These are phyloP conservation scores for Oenanthe melanoleuca DNA, from an alignment of 2,113 vertebrate species.

Conservation along the genomic window DNA sequence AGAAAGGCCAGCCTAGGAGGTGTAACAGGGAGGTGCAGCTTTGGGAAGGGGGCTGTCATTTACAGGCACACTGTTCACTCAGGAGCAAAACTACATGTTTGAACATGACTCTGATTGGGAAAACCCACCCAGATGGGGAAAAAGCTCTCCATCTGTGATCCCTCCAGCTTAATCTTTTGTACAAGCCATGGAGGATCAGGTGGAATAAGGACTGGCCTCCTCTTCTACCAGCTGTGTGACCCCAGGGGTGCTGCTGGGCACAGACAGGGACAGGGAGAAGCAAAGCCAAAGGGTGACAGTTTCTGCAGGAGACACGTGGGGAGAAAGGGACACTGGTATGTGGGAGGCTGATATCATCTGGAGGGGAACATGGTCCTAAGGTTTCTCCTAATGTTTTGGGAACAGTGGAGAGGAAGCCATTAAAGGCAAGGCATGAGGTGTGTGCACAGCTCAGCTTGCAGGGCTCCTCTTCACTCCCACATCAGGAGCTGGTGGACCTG, in stretches of 20 bases:
- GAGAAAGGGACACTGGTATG: not conserved
- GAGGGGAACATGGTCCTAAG: not conserved
- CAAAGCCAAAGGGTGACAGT: not conserved
- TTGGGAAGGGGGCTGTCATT: constrained; percentile 50
- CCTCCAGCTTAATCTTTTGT: not conserved
- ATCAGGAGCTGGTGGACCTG: not conserved
- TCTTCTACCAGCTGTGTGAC: not conserved
- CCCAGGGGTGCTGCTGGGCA: not conserved
- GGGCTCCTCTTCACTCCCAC: not conserved
- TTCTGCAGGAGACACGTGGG: not conserved
- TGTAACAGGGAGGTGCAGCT: not conserved
- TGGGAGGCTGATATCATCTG: not conserved
- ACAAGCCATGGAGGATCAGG: not conserved
- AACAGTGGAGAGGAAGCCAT: not conserved
- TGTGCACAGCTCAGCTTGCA: not conserved
- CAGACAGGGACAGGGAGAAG: not conserved
- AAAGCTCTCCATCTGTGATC: not conserved
- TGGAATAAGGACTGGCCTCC: not conserved
- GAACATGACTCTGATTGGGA: not conserved
- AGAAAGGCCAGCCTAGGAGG: not conserved
- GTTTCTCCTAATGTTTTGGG: not conserved
- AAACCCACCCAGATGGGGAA: not conserved
- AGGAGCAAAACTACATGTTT: constrained; percentile 30
- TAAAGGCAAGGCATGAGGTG: not conserved
- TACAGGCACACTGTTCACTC: constrained; percentile 56